Base-by-base conservation (phyloP, 2,888 invertebrate genomes). In the Tetranychus piercei region DNA sequence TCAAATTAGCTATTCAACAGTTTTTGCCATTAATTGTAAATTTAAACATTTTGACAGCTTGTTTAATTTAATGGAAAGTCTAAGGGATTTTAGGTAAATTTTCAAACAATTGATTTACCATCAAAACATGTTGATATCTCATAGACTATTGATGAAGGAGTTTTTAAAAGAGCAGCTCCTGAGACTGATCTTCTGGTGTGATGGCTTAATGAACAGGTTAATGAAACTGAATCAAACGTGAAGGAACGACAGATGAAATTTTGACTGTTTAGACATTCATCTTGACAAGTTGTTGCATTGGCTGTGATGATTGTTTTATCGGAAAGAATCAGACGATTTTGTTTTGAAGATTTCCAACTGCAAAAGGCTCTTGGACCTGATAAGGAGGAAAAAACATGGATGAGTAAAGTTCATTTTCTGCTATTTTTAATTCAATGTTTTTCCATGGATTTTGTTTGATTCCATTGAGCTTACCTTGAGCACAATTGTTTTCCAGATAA, bases 401-500 rank as follows among this genome's bases (percentile, higher is more conserved):
- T 15, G 6, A 45, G 45, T 9, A 45, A 55, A 55, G 9, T 55
- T 15, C 1, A 45, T 45, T 8, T 15, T 11, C 5, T 15, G 55
- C 1, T 2, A 55, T 55, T 55, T 15, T 15, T 55, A 55, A 55
- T 15, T 55, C 9, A 55, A 15, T 55, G 55, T 55, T 15, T 55
- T 34, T 34, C 34, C 34, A 34, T 34, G 34, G 34, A 34, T 34
- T 34, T 34, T 34, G 4, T 34, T 34, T 34, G 34, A 34, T 34
- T 34, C 34, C 9, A 15, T 55, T 55, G 44, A 22, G 77, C 80
- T 80, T 79, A 84, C 85, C 82, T 77, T 82, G 82, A 44, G 83
- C 80, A 78, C 85, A 85, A 78, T 85, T 84, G 80, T 85, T 85
- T 79, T 85, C 85, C 78, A 85, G 81, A 80, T 85, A 85, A 77